These are phyloP conservation scores for Oithona nana DNA, from an alignment of 2,888 invertebrate genomes.

Conservation along the genomic window DNA sequence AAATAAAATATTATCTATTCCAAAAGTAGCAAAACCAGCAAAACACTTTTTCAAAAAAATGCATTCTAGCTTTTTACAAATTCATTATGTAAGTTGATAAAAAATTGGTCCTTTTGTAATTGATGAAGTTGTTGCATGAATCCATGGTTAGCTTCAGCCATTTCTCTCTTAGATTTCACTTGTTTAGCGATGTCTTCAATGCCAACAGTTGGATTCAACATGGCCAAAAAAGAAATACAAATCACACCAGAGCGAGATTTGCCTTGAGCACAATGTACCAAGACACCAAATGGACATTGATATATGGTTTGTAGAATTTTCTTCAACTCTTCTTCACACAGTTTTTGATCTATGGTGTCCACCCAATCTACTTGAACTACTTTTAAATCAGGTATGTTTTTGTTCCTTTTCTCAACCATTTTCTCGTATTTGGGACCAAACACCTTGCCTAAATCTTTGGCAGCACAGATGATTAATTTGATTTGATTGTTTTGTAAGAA, in stretches of 20 bases:
- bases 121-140: background rate
- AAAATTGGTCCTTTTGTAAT: background rate
- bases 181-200: background rate
- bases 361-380: background rate
- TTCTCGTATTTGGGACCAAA: conserved; percentile 2
- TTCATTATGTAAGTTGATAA: too few relatives aligned
- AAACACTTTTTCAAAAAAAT: too few relatives aligned
- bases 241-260: conserved; percentile 2
- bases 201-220: background rate
- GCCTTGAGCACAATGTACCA: conserved; percentile 8
- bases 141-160: background rate
- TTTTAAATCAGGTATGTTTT: background rate
- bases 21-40: too few relatives aligned
- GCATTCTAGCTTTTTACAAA: too few relatives aligned
- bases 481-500: background rate
- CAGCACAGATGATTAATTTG: background rate
- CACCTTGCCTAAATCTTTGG: background rate
- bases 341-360: background rate
- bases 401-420: background rate
- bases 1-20: too few relatives aligned
- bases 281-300: background rate
- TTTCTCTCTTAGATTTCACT: background rate
- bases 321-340: background rate
- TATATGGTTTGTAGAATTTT: background rate
- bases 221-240: background rate